Evolutionary conservation across 2,797 vertebrate species (phyloP).

Genomic region (Galagoides demidoff): DNA sequence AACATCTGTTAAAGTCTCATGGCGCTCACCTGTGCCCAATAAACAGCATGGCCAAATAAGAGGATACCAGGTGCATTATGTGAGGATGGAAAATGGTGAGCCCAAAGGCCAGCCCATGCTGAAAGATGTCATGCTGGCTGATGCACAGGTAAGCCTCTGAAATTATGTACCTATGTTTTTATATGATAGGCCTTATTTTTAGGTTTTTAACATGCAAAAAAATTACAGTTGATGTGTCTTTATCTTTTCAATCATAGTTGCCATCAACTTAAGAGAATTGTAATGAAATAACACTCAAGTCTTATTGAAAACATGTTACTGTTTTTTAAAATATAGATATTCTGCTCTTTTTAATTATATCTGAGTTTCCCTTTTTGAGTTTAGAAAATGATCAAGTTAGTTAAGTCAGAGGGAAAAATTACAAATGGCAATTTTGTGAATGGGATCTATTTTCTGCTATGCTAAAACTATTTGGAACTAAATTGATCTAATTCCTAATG

Average conservation of each 20-base stretch:
- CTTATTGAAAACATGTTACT: constrained; percentile 2
- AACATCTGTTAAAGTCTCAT: constrained; percentile 98
- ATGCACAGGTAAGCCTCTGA: constrained; percentile 93
- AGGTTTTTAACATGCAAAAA: not conserved
- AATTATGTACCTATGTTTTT: not conserved
- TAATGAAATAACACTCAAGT: not conserved
- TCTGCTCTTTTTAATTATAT: not conserved
- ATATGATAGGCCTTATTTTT: not conserved
- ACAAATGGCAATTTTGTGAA: not conserved
- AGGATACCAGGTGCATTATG: constrained; percentile 99
- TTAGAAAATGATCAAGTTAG: not conserved
- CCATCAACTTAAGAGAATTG: not conserved
- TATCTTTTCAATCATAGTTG: not conserved
- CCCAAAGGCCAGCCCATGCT: constrained; percentile 97
- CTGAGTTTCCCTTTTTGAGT: constrained; percentile 14
- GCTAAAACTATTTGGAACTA: not conserved
- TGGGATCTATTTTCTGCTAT: not conserved
- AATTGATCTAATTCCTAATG: constrained; percentile 48
- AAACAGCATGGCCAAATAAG: constrained; percentile 99
- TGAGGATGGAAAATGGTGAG: constrained; percentile 98
- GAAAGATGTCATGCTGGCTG: constrained; percentile 99
- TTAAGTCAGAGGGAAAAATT: constrained; percentile 26
- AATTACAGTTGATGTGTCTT: not conserved
- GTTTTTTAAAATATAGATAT: not conserved
- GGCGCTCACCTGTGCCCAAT: constrained; percentile 98